Base-by-base conservation (phyloP, 2,113 vertebrate genomes). In the Strigops habroptila region DNA sequence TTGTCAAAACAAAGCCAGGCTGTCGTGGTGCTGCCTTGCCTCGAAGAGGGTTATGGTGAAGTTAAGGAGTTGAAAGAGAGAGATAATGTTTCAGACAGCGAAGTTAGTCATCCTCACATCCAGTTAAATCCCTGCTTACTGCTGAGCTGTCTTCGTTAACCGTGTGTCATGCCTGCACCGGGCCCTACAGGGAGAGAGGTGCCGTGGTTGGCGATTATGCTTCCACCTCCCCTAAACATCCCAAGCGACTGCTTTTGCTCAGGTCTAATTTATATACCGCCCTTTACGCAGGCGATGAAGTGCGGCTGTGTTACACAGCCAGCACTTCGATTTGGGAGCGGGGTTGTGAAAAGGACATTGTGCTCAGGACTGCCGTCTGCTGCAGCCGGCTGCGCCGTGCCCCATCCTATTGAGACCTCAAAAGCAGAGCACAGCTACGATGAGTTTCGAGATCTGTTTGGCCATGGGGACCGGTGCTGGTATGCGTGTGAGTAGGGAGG, bases 1-100 rank as follows among this genome's bases (percentile, higher is more conserved):
- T 81, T 92, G 79, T 93, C 82, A 83, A 89, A 94, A 91, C 89
- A 95, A 91, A 92, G 93, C 92, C 82, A 24, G 53, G 78, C 95
- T 81, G 22, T 59, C 14, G 14, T 59, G 68, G 57, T 30, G 48
- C 65, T 10, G 55, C 30, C 25, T 82, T 80, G 82, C 77, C 86
- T 89, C 7, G 10, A 17, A 88, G 90, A 88, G 84, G 77, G 70
- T 90, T 94, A 70, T 7, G 12, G 44, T 10, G 11, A 87, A 96
- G 87, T 94, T 83, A 91, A 82, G 75, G 88, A 87, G 74, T 83
- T 94, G 92, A 90, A 80, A 84, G 93, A 83, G 62, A 31, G 75
- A 88, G 90, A 83, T 48, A 91, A 46, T 79, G 76, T 94, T 94
- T 97, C 94, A 95, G 83, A 83, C 59, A 19, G 74, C 44, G 4